Evolutionary conservation across 2,888 invertebrate genomes (phyloP), one percentile per base, ranked within the genome.

Genomic region (Leptodirus hochenwartii): DNA sequence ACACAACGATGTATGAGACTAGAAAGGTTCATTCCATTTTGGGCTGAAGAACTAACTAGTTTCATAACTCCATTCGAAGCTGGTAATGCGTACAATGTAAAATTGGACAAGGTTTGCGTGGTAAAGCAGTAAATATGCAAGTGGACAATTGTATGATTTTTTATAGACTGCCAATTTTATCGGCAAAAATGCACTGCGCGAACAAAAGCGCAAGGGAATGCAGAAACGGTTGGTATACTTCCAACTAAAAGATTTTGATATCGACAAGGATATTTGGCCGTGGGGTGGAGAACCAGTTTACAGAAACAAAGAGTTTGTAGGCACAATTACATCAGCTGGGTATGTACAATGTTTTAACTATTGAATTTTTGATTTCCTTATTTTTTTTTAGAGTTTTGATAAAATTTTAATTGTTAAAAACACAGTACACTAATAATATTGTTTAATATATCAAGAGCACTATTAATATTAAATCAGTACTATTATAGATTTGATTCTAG

Each of bases 231-330:
- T 76, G 30, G 69, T 72, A 2, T 63, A 73, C 44, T 70, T 75
- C 41, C 58, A 66, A 17, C 49, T 75, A 17, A 62, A 69, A 34
- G 58, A 64, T 39, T 62, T 70, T 37, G 67, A 74, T 47, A 54
- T 64, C 1, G 67, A 73, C 37, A 59, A 58, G 30, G 65, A 74
- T 47, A 57, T 70, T 17, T 75, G 74, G 74, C 66, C 70, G 1
- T 71, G 71, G 69, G 72, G 72, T 24, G 68, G 68, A 11, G 75
- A 76, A 42, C 73, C 74, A 2, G 58, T 76, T 33, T 75, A 67
- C 45, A 54, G 74, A 38, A 68, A 75, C 45, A 64, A 64, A 25
- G 56, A 66, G 42, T 72, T 61, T 49, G 71, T 71, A 8, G 75
- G 75, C 10, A 62, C 62, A 5, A 65, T 70, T 3, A 73, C 74